Conservation (phyloP, 2,797 vertebrate species). For the Melanogrammus aeglefinus region DNA sequence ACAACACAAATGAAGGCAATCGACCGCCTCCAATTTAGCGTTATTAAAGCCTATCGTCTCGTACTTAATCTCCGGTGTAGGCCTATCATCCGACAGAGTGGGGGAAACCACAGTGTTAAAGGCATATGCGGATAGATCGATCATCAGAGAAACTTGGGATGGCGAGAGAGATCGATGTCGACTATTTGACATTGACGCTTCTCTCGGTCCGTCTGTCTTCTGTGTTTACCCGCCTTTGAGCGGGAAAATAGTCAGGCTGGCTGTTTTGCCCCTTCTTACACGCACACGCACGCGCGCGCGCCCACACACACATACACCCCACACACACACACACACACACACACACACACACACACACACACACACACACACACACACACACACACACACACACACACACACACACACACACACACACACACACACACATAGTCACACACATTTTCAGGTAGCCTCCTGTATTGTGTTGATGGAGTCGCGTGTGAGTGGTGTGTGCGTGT, state of each 20-base stretch:
- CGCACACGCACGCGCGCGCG: background rate
- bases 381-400: conserved; percentile 4
- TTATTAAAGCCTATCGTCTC: background rate
- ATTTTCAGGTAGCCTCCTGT: too few relatives aligned
- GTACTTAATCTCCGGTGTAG: background rate
- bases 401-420: background rate
- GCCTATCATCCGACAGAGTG: background rate
- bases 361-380: conserved; percentile 6
- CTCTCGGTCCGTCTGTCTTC: background rate
- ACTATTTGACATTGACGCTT: conserved; percentile 8
- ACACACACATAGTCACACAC: background rate
- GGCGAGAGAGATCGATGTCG: background rate
- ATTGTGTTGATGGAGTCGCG: too few relatives aligned
- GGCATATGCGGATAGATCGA: background rate
- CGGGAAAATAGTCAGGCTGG: background rate
- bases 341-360: background rate
- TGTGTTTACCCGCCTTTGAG: background rate
- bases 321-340: background rate
- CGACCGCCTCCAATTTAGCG: background rate
- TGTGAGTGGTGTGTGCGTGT: background rate
- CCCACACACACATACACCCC: background rate
- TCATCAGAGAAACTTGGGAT: background rate
- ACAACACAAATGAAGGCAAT: background rate
- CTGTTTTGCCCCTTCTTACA: background rate
- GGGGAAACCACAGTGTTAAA: background rate